Conservation (phyloP, 2,888 invertebrate genomes). For the Ischnus inquisitorius region DNA sequence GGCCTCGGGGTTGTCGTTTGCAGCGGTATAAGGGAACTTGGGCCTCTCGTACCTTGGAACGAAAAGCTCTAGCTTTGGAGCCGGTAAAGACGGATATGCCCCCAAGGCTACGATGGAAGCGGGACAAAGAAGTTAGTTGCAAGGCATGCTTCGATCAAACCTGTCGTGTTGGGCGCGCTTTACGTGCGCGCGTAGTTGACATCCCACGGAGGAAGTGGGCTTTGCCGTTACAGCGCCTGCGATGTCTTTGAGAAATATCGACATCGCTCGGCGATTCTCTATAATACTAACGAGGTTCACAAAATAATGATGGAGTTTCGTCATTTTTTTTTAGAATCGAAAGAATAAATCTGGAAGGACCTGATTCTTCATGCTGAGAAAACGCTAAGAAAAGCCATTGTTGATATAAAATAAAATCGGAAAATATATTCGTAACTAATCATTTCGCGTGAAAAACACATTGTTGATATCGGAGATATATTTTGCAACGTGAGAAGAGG, state of each 20-base stretch:
- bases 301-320: not conserved
- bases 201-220: not conserved
- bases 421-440: no score
- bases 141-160: constrained; percentile 58
- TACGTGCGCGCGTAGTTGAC: constrained; percentile 27
- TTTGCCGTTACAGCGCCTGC: not conserved
- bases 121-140: constrained; percentile 9
- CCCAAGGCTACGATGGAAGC: constrained; percentile 62
- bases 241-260: not conserved
- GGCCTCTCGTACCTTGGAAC: constrained; percentile 74
- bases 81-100: constrained; percentile 45
- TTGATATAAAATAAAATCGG: not conserved
- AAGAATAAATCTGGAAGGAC: not conserved
- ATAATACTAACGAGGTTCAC: not conserved
- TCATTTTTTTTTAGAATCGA: not conserved
- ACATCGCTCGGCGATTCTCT: not conserved
- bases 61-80: constrained; percentile 68
- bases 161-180: constrained; percentile 50
- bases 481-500: no score
- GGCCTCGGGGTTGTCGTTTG: constrained; percentile 53
- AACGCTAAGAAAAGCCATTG: not conserved
- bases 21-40: constrained; percentile 74
- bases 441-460: no score
- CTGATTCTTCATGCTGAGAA: not conserved
- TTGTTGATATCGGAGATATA: no score